These are phyloP conservation scores for Lasiommata megera DNA, from an alignment of 2,888 invertebrate genomes.

Conservation along the genomic window DNA sequence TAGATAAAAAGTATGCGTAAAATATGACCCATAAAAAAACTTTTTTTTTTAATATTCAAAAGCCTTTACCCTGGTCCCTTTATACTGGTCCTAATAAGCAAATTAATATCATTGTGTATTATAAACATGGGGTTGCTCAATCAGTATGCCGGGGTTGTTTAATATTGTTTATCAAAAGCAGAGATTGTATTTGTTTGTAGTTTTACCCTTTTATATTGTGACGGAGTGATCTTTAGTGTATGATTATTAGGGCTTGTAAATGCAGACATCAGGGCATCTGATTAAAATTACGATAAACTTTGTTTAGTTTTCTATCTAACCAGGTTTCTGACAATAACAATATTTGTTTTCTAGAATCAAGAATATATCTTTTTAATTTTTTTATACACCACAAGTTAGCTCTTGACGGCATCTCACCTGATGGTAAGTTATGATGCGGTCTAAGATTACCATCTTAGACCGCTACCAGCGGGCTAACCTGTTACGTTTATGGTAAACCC, in stretches of 20 bases:
- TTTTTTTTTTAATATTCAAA: neutral
- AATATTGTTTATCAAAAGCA: slow-evolving; percentile 12
- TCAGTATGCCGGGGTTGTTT: slow-evolving; percentile 5
- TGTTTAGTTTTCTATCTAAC: too few species aligned
- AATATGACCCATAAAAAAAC: too few species aligned
- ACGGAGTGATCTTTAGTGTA: slow-evolving; percentile 1
- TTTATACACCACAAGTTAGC: too few species aligned
- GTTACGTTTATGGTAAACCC: too few species aligned
- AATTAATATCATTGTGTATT: slow-evolving; percentile 9
- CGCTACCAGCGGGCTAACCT: too few species aligned
- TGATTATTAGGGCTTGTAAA: neutral
- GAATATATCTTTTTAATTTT: too few species aligned
- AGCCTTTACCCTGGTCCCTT: neutral
- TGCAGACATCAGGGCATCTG: neutral
- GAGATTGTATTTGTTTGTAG: slow-evolving; percentile 12
- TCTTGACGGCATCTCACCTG: too few species aligned
- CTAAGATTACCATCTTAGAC: too few species aligned
- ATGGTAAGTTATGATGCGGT: too few species aligned
- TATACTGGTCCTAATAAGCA: neutral
- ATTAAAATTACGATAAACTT: neutral
- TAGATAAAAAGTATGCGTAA: too few species aligned
- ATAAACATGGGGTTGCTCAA: slow-evolving; percentile 9
- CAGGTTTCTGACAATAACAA: too few species aligned
- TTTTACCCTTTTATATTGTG: slow-evolving; percentile 7
- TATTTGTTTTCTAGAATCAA: too few species aligned